Evolutionary conservation across 2,113 vertebrate genomes (phyloP).

Genomic region (Bubo bubo): DNA sequence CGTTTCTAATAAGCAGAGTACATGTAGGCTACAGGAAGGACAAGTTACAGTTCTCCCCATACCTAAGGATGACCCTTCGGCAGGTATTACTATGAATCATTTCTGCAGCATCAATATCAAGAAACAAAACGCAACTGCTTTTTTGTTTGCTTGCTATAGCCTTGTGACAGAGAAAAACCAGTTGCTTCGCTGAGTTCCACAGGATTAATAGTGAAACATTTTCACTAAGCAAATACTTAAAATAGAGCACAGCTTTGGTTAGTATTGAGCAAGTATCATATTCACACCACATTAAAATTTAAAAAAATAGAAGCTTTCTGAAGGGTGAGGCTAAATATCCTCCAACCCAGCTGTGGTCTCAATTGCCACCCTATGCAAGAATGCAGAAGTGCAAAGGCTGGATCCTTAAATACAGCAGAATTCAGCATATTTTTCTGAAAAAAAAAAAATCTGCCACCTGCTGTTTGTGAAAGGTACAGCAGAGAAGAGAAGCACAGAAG

Average conservation of each 20-base stretch:
- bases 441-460: conserved; percentile 20
- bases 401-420: not conserved
- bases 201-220: not conserved
- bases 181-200: not conserved
- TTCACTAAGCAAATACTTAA: not conserved
- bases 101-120: not conserved
- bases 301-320: not conserved
- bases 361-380: not conserved
- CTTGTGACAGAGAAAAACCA: not conserved
- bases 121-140: not conserved
- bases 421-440: not conserved
- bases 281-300: not conserved
- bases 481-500: not conserved
- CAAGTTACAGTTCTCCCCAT: too few relatives aligned
- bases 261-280: not conserved
- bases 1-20: not conserved
- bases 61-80: not conserved
- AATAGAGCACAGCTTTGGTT: not conserved
- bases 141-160: not conserved
- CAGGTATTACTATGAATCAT: not conserved
- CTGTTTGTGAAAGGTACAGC: conserved; percentile 11
- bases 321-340: not conserved
- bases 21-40: not conserved
- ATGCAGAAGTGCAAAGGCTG: not conserved
- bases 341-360: not conserved